phyloP scores from a whole-genome alignment of 2,888 invertebrate species.

The Aporophyla lueneburgensis region DNA sequence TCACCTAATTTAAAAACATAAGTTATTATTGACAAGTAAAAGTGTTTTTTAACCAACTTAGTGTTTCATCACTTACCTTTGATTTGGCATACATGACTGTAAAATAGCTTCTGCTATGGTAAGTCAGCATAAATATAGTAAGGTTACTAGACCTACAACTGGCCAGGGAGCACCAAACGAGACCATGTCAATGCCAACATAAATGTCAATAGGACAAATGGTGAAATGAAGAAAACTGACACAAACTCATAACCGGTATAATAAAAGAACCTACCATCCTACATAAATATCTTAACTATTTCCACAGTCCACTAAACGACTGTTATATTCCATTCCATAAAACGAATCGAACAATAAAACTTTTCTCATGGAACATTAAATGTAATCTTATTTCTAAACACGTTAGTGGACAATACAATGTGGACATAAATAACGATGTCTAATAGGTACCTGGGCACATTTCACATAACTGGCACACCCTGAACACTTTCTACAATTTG shows the following conservation, averaged over 20 bases:
- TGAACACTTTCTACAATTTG: neutral
- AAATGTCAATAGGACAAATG: neutral
- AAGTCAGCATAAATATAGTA: too few relatives aligned
- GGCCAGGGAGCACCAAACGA: neutral
- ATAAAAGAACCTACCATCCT: neutral
- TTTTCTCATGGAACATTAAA: constrained; percentile 19
- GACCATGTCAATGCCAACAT: neutral
- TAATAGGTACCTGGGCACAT: neutral
- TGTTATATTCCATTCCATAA: constrained; percentile 1
- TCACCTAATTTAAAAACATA: neutral
- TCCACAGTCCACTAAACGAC: neutral
- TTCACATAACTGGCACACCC: neutral
- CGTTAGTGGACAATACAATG: constrained; percentile 2
- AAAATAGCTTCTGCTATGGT: neutral
- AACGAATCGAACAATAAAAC: constrained; percentile 26
- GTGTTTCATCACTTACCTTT: neutral
- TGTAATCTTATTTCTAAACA: constrained; percentile 16
- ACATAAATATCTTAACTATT: neutral
- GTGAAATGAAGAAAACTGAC: neutral
- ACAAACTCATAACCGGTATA: neutral
- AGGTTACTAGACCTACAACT: too few relatives aligned
- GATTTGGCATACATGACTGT: neutral
- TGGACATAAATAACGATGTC: neutral
- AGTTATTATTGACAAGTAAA: neutral
- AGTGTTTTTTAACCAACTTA: neutral